Conservation (phyloP, 2,113 vertebrate species). For the Cavia porcellus region DNA sequence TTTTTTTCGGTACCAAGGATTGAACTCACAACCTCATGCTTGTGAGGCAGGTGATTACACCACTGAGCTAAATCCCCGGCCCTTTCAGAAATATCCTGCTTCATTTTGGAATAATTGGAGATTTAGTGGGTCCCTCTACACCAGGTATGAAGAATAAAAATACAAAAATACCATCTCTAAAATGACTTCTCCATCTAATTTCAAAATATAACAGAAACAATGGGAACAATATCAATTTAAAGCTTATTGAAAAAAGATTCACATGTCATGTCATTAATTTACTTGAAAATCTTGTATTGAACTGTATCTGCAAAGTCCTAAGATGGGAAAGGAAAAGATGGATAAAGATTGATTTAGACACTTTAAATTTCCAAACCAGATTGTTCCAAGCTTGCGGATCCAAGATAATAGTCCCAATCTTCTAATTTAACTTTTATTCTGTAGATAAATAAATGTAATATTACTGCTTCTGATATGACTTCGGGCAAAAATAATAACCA, state of each 20-base stretch:
- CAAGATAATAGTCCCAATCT: neutral
- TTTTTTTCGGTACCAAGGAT: too few species aligned
- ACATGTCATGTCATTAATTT: neutral
- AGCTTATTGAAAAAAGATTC: neutral
- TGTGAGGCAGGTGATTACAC: too few species aligned
- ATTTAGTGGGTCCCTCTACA: neutral
- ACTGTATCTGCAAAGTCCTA: neutral
- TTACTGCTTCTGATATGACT: neutral
- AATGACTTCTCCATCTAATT: constrained; percentile 26
- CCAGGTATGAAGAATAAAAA: neutral
- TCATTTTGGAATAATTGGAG: constrained; percentile 17
- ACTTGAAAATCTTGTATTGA: neutral
- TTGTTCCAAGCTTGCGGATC: neutral
- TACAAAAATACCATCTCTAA: constrained; percentile 16
- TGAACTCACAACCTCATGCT: too few species aligned
- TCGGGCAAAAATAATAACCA: constrained; percentile 38
- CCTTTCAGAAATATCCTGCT: neutral
- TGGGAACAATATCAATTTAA: neutral
- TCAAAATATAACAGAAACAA: constrained; percentile 53
- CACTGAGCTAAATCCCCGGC: too few species aligned
- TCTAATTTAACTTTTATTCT: constrained; percentile 1
- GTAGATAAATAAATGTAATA: neutral
- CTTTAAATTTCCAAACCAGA: neutral
- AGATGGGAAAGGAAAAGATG: neutral
- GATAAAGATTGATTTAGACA: neutral